These are phyloP conservation scores for Actinopyga echinites DNA, from an alignment of 53 echinoderm and acorn worm genomes.

Conservation along the genomic window DNA sequence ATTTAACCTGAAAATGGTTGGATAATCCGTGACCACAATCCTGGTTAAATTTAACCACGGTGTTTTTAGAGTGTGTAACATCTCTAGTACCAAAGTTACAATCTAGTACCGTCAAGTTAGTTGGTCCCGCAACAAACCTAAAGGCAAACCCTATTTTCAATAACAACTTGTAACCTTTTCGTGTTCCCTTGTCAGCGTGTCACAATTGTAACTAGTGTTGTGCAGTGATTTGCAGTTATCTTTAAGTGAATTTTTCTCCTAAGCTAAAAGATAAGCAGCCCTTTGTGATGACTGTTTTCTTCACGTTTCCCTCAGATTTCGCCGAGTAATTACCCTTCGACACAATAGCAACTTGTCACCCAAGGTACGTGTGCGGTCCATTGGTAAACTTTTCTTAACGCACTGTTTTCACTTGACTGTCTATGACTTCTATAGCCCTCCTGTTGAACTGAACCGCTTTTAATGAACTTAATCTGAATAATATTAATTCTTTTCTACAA, in stretches of 20 bases:
- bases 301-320: not conserved
- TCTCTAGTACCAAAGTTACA: too few relatives aligned
- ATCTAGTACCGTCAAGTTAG: too few relatives aligned
- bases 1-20: too few relatives aligned
- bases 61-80: too few relatives aligned
- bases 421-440: not conserved
- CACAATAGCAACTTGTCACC: not conserved
- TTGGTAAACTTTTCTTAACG: not conserved
- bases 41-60: too few relatives aligned
- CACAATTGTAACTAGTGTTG: too few relatives aligned
- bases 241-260: not conserved
- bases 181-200: too few relatives aligned
- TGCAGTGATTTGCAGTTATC: too few relatives aligned
- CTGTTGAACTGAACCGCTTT: not conserved
- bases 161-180: too few relatives aligned
- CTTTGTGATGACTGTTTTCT: not conserved
- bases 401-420: not conserved
- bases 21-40: too few relatives aligned
- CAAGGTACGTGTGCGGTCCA: constrained; percentile 15
- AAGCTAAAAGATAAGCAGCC: not conserved
- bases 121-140: too few relatives aligned
- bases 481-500: constrained; percentile 4
- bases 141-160: too few relatives aligned
- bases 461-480: constrained; percentile 25
- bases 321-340: constrained; percentile 1